Conservation (phyloP, 2,888 invertebrate species). For the Galeruca laticollis region DNA sequence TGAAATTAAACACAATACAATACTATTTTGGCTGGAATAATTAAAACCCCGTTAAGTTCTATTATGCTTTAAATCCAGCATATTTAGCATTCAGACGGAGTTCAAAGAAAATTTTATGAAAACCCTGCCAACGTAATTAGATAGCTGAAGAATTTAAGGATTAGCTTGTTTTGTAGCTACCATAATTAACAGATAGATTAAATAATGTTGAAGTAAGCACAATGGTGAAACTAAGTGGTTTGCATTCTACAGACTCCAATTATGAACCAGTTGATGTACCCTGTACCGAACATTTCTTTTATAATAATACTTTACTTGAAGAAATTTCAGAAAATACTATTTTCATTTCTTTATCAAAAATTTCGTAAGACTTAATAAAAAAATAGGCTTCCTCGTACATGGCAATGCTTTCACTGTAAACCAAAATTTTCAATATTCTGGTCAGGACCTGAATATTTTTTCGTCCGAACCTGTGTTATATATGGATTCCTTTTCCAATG, state of each 20-base stretch:
- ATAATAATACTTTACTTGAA: too few species aligned
- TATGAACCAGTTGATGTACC: too few species aligned
- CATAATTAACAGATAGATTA: not conserved
- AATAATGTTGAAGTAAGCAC: not conserved
- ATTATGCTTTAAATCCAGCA: constrained; percentile 18
- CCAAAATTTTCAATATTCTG: too few species aligned
- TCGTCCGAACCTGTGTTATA: too few species aligned
- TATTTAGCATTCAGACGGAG: constrained; percentile 11
- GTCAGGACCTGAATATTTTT: too few species aligned
- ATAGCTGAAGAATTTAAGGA: constrained; percentile 5
- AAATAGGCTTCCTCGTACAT: too few species aligned
- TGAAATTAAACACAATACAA: constrained; percentile 14
- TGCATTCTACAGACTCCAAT: not conserved
- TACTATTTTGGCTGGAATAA: constrained; percentile 23
- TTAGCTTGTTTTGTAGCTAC: constrained; percentile 5
- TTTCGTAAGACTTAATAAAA: too few species aligned
- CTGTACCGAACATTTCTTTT: too few species aligned
- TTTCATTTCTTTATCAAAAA: too few species aligned
- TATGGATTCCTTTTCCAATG: too few species aligned
- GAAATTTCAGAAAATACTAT: too few species aligned
- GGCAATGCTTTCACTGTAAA: too few species aligned
- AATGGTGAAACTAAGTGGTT: not conserved
- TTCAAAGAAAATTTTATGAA: constrained; percentile 23
- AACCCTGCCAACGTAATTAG: constrained; percentile 9
- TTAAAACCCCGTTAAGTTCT: constrained; percentile 14